These are phyloP conservation scores for Aphis craccivora DNA, from an alignment of 1,140 invertebrate species.

Conservation along the genomic window DNA sequence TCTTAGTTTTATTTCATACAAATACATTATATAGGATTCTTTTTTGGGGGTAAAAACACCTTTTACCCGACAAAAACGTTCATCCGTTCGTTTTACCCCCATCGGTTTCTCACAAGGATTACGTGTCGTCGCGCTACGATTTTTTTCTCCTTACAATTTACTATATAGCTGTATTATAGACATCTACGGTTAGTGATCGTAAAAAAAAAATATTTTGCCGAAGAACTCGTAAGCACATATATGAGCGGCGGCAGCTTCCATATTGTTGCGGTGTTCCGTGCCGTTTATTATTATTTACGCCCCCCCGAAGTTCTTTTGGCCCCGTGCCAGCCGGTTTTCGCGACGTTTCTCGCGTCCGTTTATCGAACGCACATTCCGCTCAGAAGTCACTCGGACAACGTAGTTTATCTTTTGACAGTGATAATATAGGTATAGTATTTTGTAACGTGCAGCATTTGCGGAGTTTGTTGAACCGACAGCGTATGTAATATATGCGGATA, in stretches of 20 bases:
- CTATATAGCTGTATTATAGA: not conserved
- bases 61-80: conserved; percentile 28
- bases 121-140: not conserved
- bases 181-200: not conserved
- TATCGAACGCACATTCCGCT: not conserved
- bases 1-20: conserved; percentile 31
- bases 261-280: not conserved
- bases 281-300: not conserved
- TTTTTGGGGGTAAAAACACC: conserved; percentile 40
- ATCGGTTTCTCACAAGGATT: conserved; percentile 56
- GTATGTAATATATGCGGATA: conserved; percentile 1
- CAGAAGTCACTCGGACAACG: not conserved
- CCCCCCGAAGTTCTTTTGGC: conserved; percentile 19
- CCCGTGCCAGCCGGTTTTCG: not conserved
- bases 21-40: not conserved
- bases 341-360: not conserved
- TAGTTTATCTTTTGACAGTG: not conserved
- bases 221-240: not conserved
- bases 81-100: conserved; percentile 52
- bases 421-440: not conserved
- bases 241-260: not conserved
- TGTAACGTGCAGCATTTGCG: not conserved
- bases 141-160: not conserved
- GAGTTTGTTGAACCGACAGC: not conserved
- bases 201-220: not conserved